Conservation (phyloP, 2,113 vertebrate species). For the Pseudopipra pipra region DNA sequence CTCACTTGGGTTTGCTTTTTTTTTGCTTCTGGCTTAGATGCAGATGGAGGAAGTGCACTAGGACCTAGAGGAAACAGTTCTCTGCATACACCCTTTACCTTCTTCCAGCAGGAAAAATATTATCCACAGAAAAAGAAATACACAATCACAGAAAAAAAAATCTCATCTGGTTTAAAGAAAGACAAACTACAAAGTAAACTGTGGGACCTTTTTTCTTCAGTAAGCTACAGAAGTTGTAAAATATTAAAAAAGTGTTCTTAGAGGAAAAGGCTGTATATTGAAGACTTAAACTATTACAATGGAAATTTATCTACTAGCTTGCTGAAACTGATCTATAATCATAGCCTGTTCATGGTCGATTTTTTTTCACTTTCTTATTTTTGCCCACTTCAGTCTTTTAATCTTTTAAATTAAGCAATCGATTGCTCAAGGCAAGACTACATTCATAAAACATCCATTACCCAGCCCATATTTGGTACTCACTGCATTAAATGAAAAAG, state of each 20-base stretch:
- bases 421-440: neutral
- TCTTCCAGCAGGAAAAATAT: conserved; percentile 14
- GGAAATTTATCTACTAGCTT: neutral
- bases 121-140: conserved; percentile 34
- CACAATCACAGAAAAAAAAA: neutral
- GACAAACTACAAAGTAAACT: neutral
- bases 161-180: neutral
- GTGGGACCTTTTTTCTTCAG: neutral
- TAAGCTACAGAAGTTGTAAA: neutral
- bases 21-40: neutral
- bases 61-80: conserved; percentile 21
- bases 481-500: neutral
- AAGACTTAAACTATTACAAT: neutral
- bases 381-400: neutral
- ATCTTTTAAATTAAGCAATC: neutral
- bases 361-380: neutral
- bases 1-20: neutral
- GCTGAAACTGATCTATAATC: neutral
- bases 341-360: neutral
- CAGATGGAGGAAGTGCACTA: neutral
- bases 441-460: conserved; percentile 32
- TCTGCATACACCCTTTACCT: conserved; percentile 24
- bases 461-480: neutral
- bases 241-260: neutral
- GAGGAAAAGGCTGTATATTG: neutral